Evolutionary conservation across 2,113 vertebrate genomes (phyloP), one percentile per base, ranked within the genome.

Genomic region (Phodopus roborovskii): DNA sequence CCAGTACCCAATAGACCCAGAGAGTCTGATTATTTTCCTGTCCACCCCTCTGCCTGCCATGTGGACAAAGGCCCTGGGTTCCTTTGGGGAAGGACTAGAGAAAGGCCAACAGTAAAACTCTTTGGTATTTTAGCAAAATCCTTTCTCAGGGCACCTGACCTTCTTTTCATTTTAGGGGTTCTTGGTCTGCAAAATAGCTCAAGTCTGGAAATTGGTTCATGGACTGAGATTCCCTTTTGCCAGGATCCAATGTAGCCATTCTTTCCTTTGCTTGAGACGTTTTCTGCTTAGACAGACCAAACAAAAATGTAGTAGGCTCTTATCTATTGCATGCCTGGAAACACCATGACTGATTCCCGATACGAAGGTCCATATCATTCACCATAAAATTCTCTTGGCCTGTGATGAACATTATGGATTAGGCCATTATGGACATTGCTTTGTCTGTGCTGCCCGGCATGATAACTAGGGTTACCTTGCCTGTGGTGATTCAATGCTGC

Each of bases 61-160:
- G 7, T 60, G 22, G 22, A 60, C 79, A 60, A 60, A 83, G 56
- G 81, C n/a, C 26, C 16, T 13, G 9, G 56, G 20, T 10, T n/a
- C 7, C 2, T 28, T 56, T 62, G n/a, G 39, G 56, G 24, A 83
- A 83, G 56, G 24, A 26, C 56, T 42, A 22, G 79, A 42, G 24
- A 62, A 83, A 62, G 79, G 24, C 26, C n/a, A 62, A 26, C 15
- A 42, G 56, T 39, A 62, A 42, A 83, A 83, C 56, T 60, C 81
- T 83, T 83, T 9, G 6, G 22, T 62, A 42, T 83, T 62, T 60
- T 62, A 83, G 81, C 24, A 39, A 58, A 60, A 12, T 42, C 7
- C 26, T 28, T 60, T n/a, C 24, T 17, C 2, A 7, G n/a, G n/a
- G 24, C 13, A 28, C 4, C 24, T 3, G 7, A 1, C 24, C n/a